Evolutionary conservation across 1,140 invertebrate species (phyloP), one percentile per base, ranked within the genome.

Genomic region (Leptonema lineaticorne): DNA sequence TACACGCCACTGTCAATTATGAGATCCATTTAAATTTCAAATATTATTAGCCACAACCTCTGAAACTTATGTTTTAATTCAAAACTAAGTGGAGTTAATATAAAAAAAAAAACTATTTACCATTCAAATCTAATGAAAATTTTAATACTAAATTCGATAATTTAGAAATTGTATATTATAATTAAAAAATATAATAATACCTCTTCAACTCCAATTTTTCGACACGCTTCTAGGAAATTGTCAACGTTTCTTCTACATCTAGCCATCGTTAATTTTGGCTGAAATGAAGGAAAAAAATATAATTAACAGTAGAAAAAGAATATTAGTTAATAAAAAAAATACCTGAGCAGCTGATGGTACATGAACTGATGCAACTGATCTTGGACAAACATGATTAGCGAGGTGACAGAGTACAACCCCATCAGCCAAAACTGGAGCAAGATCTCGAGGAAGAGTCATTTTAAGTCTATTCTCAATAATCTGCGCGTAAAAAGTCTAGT

Each of bases 301-400:
- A 48, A 16, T 48, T 27, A 9, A 33, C 28, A 53, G 20, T 50
- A 18, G 11, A 48, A 63, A 45, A 14, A 24, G 2, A 29, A 48
- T 60, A 41, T 6, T 16, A 62, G 27, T 50, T n/a, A 53, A 63
- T 27, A 4, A 56, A 57, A n/a, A 8, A 11, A 88, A 88, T 81
- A 96, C 94, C 86, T 95, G 93, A 75, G 93, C 92, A 63, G 93
- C 91, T 68, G 94, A 96, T 71, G 95, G 94, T 75, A 97, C 95
- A 83, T 96, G 94, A 68, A 97, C 96, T 76, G 92, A 95, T 57
- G 91, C 90, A 33, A 97, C 94, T 50, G 94, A 89, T 73, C 93
- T 85, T 11, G 95, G 93, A 72, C 89, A 86, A 68, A 97, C 91
- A 78, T 95, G 90, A 78, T 97, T 97, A 29, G 94, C 94, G 67